Conservation (phyloP, 1,140 invertebrate species). For the Limonius californicus region DNA sequence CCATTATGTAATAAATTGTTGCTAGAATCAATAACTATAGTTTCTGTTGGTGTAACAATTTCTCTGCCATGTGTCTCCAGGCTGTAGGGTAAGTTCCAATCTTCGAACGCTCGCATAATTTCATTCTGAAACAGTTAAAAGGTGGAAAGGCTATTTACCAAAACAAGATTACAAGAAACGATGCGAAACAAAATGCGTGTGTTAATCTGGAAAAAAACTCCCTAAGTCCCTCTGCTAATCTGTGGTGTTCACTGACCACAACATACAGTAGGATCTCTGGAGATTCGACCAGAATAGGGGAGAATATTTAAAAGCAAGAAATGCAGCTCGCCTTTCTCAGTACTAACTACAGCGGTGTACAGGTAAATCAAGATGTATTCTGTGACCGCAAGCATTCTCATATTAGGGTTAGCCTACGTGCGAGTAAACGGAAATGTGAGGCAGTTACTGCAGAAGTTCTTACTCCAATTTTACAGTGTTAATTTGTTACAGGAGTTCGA, state of each 20-base stretch:
- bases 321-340: no score
- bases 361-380: no score
- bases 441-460: neutral
- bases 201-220: conserved; percentile 25
- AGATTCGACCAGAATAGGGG: neutral
- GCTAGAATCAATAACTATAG: neutral
- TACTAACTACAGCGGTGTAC: no score
- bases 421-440: no score
- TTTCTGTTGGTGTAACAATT: neutral
- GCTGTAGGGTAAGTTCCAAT: neutral
- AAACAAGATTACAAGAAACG: neutral
- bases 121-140: conserved; percentile 2
- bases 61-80: neutral
- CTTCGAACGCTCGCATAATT: conserved; percentile 10
- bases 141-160: neutral
- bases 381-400: no score
- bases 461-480: conserved; percentile 5
- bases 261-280: neutral
- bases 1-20: neutral
- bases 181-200: conserved; percentile 1
- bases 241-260: conserved; percentile 28
- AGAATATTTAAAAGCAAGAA: neutral
- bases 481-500: neutral
- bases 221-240: conserved; percentile 42
- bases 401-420: no score